Evolutionary conservation across 2,888 invertebrate genomes (phyloP).

Genomic region (Gibbula magus): DNA sequence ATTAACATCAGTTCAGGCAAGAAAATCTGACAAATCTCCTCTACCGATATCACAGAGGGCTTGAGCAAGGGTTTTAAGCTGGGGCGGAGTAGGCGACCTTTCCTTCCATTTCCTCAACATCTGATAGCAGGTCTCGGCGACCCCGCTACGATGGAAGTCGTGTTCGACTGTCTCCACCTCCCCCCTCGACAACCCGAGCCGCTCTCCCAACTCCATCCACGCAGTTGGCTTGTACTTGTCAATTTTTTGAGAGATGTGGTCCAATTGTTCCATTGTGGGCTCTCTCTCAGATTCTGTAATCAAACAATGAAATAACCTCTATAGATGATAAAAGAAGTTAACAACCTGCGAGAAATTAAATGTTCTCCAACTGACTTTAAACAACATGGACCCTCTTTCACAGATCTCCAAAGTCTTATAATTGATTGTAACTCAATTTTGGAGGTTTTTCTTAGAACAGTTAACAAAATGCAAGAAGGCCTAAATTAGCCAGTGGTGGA

Average conservation of each 20-base stretch:
- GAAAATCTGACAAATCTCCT: not conserved
- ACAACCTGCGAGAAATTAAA: too few species aligned
- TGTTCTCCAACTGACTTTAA: too few species aligned
- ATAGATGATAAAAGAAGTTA: too few species aligned
- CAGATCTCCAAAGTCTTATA: too few species aligned
- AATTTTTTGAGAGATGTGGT: not conserved
- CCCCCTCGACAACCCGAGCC: not conserved
- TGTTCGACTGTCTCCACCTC: constrained; percentile 5
- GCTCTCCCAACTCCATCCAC: not conserved
- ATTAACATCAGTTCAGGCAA: not conserved
- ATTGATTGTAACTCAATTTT: too few species aligned
- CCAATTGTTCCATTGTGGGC: not conserved
- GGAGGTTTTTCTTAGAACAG: too few species aligned
- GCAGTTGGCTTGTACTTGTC: not conserved
- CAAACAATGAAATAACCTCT: not conserved
- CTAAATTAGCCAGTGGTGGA: too few species aligned
- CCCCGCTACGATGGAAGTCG: not conserved
- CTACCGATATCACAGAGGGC: constrained; percentile 10
- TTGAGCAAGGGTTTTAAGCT: not conserved
- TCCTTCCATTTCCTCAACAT: constrained; percentile 10
- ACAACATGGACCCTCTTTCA: too few species aligned
- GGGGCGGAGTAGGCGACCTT: not conserved
- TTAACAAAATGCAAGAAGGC: too few species aligned
- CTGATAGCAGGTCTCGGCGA: not conserved
- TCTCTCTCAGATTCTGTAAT: not conserved